Evolutionary conservation across 2,888 invertebrate species (phyloP).

Genomic region (Boloria selene): DNA sequence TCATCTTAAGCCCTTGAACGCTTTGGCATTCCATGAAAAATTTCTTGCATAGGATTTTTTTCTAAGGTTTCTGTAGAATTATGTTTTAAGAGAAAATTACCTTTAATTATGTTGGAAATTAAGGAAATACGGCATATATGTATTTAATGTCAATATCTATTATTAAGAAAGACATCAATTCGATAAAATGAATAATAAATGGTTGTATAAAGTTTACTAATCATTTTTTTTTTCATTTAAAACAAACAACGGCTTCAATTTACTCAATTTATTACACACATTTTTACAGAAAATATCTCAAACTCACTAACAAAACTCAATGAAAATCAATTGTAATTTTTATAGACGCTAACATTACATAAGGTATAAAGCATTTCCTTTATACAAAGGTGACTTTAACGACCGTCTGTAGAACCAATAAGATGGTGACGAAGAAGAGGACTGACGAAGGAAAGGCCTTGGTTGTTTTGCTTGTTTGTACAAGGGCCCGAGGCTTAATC

Average conservation of each 20-base stretch:
- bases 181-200: too few relatives aligned
- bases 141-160: too few relatives aligned
- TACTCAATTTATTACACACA: constrained; percentile 31
- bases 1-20: constrained; percentile 59
- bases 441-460: constrained; percentile 59
- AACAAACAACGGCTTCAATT: background rate
- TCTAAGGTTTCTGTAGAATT: background rate
- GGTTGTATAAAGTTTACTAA: background rate
- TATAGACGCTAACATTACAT: too few relatives aligned
- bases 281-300: constrained; percentile 16
- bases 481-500: constrained; percentile 45
- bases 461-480: constrained; percentile 43
- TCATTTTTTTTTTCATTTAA: background rate
- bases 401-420: constrained; percentile 70
- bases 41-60: constrained; percentile 6
- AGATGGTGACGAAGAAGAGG: constrained; percentile 68
- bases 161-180: too few relatives aligned
- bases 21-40: constrained; percentile 40
- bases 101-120: too few relatives aligned
- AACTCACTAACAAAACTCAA: too few relatives aligned
- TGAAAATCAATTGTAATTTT: too few relatives aligned
- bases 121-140: too few relatives aligned
- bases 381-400: constrained; percentile 67
- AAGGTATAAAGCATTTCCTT: constrained; percentile 14
- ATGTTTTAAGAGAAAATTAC: background rate